Conservation (phyloP, 2,888 invertebrate genomes). For the Crematogaster levior region DNA sequence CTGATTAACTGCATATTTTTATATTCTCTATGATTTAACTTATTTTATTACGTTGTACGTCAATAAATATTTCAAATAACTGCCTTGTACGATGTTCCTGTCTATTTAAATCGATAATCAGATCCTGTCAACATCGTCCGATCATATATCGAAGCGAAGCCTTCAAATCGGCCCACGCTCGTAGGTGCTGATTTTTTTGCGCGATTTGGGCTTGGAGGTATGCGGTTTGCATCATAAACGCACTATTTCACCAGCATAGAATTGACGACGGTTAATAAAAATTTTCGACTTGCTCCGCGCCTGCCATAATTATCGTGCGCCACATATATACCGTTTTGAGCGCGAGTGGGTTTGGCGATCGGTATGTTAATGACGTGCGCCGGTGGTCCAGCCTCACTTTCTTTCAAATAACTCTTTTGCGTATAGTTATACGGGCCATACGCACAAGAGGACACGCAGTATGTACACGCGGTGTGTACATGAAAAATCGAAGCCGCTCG, state of each 20-base stretch:
- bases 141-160: not conserved
- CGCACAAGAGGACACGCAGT: not conserved
- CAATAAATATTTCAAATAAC: no score
- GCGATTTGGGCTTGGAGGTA: slow-evolving; percentile 27
- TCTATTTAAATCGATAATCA: not conserved
- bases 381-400: slow-evolving; percentile 53
- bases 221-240: slow-evolving; percentile 51
- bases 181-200: not conserved
- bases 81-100: no score
- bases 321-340: slow-evolving; percentile 19
- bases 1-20: not conserved
- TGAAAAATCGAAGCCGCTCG: slow-evolving; percentile 58
- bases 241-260: slow-evolving; percentile 49
- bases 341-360: slow-evolving; percentile 38
- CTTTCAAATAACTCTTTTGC: slow-evolving; percentile 34
- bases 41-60: not conserved
- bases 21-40: not conserved
- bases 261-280: slow-evolving; percentile 60
- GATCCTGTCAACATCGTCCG: not conserved
- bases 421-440: not conserved
- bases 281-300: slow-evolving; percentile 23
- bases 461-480: not conserved
- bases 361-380: slow-evolving; percentile 59
- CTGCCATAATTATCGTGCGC: slow-evolving; percentile 40
- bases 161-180: not conserved